phyloP scores from a whole-genome alignment of 2,888 invertebrate genomes.

The Branchinecta sandiegonensis region DNA sequence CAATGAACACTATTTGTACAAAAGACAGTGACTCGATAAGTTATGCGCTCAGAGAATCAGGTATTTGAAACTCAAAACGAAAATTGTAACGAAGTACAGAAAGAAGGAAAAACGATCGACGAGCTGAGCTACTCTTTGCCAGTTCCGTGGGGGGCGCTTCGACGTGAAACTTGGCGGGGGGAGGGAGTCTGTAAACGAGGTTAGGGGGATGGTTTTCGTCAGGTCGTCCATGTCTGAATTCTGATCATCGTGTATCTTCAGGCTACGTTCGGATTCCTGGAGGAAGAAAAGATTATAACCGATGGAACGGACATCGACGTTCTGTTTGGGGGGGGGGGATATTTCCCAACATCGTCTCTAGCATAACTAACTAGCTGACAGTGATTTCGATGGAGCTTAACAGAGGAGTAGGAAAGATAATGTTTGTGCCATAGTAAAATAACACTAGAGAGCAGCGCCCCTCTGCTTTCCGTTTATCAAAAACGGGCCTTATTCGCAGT shows the following conservation, averaged over 20 bases:
- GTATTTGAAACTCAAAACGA: neutral
- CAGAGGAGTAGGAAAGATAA: no score
- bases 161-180: slow-evolving; percentile 1
- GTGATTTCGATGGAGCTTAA: no score
- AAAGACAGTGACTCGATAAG: no score
- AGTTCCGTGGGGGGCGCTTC: neutral
- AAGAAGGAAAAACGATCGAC: neutral
- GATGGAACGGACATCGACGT: no score
- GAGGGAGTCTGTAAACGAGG: slow-evolving; percentile 5
- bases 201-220: neutral
- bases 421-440: no score
- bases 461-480: no score
- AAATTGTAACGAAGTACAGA: neutral
- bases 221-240: neutral
- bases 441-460: no score
- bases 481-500: no score
- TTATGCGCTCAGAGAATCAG: neutral
- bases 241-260: slow-evolving; percentile 5
- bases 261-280: slow-evolving; percentile 7
- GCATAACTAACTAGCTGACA: no score
- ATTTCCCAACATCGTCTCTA: no score
- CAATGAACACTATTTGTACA: no score
- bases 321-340: no score
- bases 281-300: neutral
- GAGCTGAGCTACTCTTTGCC: neutral